Evolutionary conservation across 2,797 vertebrate genomes (phyloP).

Genomic region (Etheostoma perlongum): DNA sequence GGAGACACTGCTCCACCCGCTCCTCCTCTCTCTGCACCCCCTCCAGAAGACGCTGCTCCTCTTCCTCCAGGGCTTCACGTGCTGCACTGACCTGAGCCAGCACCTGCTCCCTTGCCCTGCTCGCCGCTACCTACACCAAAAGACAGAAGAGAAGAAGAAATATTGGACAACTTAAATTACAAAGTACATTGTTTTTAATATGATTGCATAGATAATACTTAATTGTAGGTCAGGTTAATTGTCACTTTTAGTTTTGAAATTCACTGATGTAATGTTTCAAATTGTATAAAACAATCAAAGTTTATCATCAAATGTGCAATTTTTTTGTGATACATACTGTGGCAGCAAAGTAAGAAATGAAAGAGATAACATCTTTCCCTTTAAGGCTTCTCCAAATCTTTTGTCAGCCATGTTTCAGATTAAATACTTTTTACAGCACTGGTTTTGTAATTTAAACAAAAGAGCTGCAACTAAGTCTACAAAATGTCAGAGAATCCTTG

Average conservation of each 20-base stretch:
- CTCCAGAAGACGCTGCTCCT: slow-evolving; percentile 94
- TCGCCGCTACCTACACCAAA: slow-evolving; percentile 82
- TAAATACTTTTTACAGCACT: no score
- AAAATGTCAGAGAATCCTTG: not conserved
- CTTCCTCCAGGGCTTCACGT: slow-evolving; percentile 89
- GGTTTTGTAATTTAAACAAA: no score
- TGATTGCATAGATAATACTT: not conserved
- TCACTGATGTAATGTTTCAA: not conserved
- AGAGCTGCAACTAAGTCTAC: no score
- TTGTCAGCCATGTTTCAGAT: no score
- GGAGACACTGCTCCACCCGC: slow-evolving; percentile 91
- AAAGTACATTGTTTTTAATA: not conserved
- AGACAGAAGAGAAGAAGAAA: not conserved
- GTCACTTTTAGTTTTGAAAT: not conserved
- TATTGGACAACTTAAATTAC: not conserved
- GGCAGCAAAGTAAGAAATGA: no score
- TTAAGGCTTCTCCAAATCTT: no score
- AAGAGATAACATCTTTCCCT: no score
- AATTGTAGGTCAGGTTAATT: not conserved
- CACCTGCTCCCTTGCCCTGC: slow-evolving; percentile 86
- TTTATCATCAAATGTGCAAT: not conserved
- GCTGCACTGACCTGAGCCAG: slow-evolving; percentile 88
- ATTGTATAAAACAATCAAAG: not conserved
- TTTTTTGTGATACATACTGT: not conserved
- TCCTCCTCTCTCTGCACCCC: slow-evolving; percentile 92